Evolutionary conservation across 2,113 vertebrate species (phyloP).

Genomic region (Ameiurus melas): DNA sequence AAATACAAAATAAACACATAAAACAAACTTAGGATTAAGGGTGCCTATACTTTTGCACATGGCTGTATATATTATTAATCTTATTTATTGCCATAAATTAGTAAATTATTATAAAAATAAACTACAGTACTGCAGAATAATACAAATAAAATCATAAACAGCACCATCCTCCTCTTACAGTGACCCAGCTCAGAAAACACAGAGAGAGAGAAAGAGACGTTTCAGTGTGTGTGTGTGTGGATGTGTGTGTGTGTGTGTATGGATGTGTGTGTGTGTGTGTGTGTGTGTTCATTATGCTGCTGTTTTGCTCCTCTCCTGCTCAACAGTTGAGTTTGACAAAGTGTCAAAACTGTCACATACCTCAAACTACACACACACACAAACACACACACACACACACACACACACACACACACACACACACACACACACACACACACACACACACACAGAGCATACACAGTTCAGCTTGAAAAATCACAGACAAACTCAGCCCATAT

Average conservation of each 20-base stretch:
- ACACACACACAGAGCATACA: background rate
- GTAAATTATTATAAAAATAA: background rate
- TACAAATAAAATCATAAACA: background rate
- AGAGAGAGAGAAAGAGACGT: background rate
- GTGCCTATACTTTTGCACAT: background rate
- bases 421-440: too few relatives aligned
- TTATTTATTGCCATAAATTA: background rate
- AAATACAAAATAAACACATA: too few relatives aligned
- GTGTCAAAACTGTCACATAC: background rate
- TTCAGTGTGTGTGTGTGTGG: background rate
- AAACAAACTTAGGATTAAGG: background rate
- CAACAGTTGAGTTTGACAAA: background rate
- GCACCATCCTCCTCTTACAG: background rate
- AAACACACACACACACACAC: background rate
- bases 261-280: slow-evolving; percentile 1
- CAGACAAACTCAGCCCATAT: background rate
- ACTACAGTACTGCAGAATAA: background rate
- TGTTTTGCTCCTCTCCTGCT: background rate
- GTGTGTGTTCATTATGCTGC: background rate
- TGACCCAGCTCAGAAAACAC: background rate
- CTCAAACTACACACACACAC: background rate
- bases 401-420: too few relatives aligned
- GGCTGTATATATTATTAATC: background rate
- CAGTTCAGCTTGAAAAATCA: background rate
- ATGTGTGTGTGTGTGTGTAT: slow-evolving; percentile 4